Evolutionary conservation across 2,113 vertebrate species (phyloP).

Genomic region (Lepus europaeus): DNA sequence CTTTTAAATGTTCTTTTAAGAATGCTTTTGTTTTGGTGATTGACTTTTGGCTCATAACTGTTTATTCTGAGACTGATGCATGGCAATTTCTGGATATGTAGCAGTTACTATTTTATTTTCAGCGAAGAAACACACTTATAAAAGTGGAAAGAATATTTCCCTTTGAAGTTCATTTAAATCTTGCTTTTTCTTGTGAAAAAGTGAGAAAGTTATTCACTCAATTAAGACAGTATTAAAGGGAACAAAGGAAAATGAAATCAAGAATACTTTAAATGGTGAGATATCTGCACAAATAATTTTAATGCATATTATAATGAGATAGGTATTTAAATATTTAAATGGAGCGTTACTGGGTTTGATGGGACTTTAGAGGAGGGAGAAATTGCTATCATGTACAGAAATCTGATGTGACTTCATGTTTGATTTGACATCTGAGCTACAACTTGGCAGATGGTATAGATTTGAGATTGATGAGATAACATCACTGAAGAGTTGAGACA

Average conservation of each 20-base stretch:
- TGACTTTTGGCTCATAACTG: conserved; percentile 12
- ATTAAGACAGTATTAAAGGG: not conserved
- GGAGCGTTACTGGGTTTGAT: not conserved
- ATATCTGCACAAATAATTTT: conserved; percentile 25
- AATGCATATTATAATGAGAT: conserved; percentile 3
- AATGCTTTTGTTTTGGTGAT: not conserved
- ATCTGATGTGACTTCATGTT: conserved; percentile 42
- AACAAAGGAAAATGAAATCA: conserved; percentile 25
- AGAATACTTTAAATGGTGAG: conserved; percentile 37
- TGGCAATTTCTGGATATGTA: conserved; percentile 41
- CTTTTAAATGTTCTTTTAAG: conserved; percentile 33
- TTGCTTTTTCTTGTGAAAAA: conserved; percentile 36
- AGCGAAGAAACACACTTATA: conserved; percentile 44
- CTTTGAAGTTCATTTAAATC: conserved; percentile 36
- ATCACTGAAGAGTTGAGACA: conserved; percentile 52
- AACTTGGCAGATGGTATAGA: conserved; percentile 49
- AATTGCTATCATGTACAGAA: conserved; percentile 40
- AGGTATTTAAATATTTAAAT: conserved; percentile 36
- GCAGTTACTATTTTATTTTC: conserved; percentile 40
- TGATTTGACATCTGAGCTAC: conserved; percentile 30
- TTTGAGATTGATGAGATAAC: conserved; percentile 9
- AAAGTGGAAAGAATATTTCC: conserved; percentile 36
- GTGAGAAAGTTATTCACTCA: conserved; percentile 30
- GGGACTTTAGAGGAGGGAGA: conserved; percentile 25
- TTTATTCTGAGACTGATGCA: conserved; percentile 13